phyloP scores from a whole-genome alignment of 2,888 invertebrate species.

The Baronia brevicornis region DNA sequence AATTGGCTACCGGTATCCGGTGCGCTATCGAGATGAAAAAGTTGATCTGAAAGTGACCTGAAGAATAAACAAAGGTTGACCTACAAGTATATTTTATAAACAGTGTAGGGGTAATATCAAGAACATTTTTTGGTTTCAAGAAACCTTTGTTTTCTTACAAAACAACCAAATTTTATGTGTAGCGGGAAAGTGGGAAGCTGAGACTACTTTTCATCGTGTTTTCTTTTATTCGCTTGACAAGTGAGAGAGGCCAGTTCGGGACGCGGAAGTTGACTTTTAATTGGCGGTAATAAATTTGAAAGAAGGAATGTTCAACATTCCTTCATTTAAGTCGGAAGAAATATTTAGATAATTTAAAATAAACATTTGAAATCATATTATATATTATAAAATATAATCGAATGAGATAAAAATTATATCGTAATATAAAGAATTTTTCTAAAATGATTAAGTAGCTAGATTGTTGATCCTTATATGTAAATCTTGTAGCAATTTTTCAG shows the following conservation, averaged over 20 bases:
- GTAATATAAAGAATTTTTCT: too few species aligned
- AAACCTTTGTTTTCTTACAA: conserved; percentile 13
- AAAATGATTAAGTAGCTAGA: too few species aligned
- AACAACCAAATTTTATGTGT: conserved; percentile 18
- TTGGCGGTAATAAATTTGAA: conserved; percentile 53
- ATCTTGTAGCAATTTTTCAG: too few species aligned
- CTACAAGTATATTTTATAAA: too few species aligned
- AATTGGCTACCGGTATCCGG: too few species aligned
- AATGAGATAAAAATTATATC: too few species aligned
- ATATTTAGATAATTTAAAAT: conserved; percentile 5
- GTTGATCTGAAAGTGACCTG: too few species aligned
- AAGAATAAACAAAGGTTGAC: too few species aligned
- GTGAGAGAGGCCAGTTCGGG: conserved; percentile 30
- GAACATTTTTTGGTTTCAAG: conserved; percentile 15
- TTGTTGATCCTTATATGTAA: too few species aligned
- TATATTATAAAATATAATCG: conserved; percentile 1
- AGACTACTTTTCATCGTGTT: conserved; percentile 27
- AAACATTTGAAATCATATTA: conserved; percentile 4
- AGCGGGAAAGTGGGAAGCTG: conserved; percentile 26
- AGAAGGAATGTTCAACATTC: conserved; percentile 34
- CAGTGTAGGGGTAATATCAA: conserved; percentile 6
- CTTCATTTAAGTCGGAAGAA: conserved; percentile 15
- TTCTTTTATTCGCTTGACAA: conserved; percentile 38
- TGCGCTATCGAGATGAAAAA: too few species aligned
- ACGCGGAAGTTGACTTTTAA: conserved; percentile 54